Base-by-base conservation (phyloP, 2,888 invertebrate genomes). In the Oxycera nigricornis region DNA sequence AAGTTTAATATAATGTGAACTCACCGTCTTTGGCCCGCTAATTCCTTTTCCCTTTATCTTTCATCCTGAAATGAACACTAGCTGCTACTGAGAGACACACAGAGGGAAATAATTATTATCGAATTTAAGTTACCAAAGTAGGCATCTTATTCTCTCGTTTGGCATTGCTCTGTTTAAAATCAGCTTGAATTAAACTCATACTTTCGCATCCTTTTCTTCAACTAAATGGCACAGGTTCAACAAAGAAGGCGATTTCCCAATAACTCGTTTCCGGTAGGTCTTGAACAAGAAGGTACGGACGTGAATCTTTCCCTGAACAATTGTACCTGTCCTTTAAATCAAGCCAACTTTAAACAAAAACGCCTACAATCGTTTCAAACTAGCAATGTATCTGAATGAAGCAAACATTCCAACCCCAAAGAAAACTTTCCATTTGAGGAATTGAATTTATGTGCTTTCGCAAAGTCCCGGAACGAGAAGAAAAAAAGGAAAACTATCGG, bases 401-500 rank as follows among this genome's bases (percentile, higher is more conserved):
- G 4, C 1, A 3, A 55, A 22, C 22, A n/a, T 22, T 6, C n/a
- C 20, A 55, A 20, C 20, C 24, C 22, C 22, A 24, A 24, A 24
- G 55, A 22, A 55, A 55, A 55, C n/a, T 55, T 55, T 46, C 24
- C 22, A 24, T 20, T 55, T 20, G 24, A 55, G 4, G 55, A 55
- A 55, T 55, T 55, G 55, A 55, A 55, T 55, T 55, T 6, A 55
- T 24, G 22, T 55, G 11, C 17, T 46, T 46, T 46, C 46, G 11
- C 14, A 55, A 17, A 4, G 55, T 20, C 55, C 55, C 55, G 55
- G 55, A 30, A 59, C 26, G 11, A 7, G 22, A 59, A 59, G 4
- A 30, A 59, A 55, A 28, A 1, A 59, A 59, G n/a, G 28, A 59
- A 59, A 59, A 59, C 59, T 59, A 59, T 59, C 59, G 59, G 30